Evolutionary conservation across 2,888 invertebrate species (phyloP), one percentile per base, ranked within the genome.

Genomic region (Campopleginae sp.): DNA sequence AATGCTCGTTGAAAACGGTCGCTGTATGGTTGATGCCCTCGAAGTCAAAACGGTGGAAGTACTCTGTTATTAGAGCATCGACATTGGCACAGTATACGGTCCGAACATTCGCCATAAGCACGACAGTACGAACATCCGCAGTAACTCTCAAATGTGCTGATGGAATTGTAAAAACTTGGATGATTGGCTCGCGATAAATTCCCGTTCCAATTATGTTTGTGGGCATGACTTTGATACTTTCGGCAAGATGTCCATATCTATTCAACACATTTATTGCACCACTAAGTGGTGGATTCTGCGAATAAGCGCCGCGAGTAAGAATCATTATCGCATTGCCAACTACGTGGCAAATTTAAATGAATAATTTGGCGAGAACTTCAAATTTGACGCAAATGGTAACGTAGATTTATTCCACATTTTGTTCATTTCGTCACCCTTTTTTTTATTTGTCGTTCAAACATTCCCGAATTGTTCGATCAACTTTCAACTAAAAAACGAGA

Each of bases 81-180:
- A 97, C 94, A 94, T 98, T 98, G 95, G 98, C 98, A 94, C 98
- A 98, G 94, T 98, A 98, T 93, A 98, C 98, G 97, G 98, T 97
- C 93, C 98, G 98, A 94, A 98, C 98, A 94, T 98, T 98, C 23
- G 98, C 98, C 86, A 97, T 96, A 94, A 98, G 97, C 51, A 97
- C 95, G 31, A 95, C 95, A 12, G 89, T 76, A 46, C 81, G 84
- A 80, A 89, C 89, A 42, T 48, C 48, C 54, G 88, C 88, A 19
- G 83, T 76, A 2, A 87, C 88, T 12, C 78, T 58, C 5, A 90
- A 80, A n/a, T 86, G 86, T 14, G 89, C 72, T 0, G 84, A 76
- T 0, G 92, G 89, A 79, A 91, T 91, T 91, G 92, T 94, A 87
- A 95, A 95, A 33, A 96, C 94, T 89, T 95, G 95, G 83, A 94